A percentile compares a stretch with the other conserved stretches of the same genome.
phyloP scores from a whole-genome alignment of 2,888 invertebrate genomes.

The Drosophila fulvimacula region DNA sequence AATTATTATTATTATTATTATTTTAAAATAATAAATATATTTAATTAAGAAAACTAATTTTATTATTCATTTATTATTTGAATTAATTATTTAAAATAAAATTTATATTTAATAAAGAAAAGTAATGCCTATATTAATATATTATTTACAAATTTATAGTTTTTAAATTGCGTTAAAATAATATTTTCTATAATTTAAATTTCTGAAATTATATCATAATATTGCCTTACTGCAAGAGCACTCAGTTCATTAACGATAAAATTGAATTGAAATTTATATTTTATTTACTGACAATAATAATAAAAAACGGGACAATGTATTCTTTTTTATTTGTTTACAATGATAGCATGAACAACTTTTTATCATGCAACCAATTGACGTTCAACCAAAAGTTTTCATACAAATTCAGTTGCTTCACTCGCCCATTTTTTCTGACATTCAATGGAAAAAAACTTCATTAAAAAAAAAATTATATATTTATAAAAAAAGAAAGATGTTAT shows the following conservation, averaged over 20 bases:
- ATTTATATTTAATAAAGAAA: too few species aligned
- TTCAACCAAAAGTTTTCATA: not conserved
- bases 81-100: too few species aligned
- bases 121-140: too few species aligned
- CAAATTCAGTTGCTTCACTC: not conserved
- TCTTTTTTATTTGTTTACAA: not conserved
- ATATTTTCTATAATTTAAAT: not conserved
- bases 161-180: not conserved
- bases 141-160: too few species aligned
- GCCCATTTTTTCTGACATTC: not conserved
- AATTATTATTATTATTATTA: too few species aligned
- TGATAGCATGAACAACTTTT: constrained; percentile 1
- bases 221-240: not conserved
- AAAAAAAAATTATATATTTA: too few species aligned
- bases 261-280: not conserved
- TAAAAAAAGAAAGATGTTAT: not conserved
- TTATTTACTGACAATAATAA: not conserved
- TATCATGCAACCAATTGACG: constrained; percentile 1
- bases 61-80: too few species aligned
- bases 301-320: not conserved
- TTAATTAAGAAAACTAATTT: too few species aligned
- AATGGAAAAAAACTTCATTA: not conserved
- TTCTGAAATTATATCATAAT: not conserved
- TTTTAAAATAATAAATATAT: too few species aligned
- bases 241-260: not conserved